Base-by-base conservation (phyloP, 2,113 vertebrate genomes). In the Rhadina sibilatrix region DNA sequence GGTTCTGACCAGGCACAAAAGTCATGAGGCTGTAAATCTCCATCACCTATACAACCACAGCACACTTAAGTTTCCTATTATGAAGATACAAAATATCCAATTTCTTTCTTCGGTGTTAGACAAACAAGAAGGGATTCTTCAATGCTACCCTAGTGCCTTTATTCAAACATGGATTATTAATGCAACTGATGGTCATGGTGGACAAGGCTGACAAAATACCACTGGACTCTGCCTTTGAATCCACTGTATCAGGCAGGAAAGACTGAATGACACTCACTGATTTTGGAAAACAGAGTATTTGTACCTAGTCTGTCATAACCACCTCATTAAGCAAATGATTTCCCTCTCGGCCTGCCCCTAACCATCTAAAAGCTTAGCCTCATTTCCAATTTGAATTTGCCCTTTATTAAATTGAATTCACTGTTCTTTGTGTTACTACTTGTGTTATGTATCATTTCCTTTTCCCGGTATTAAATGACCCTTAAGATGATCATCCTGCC, bases 351-450 rank as follows among this genome's bases (percentile, higher is more conserved):
- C 40, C 82, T 78, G 75, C 71, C 72, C 49, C 72, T 27, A 83
- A 66, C 75, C 60, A 68, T 91, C 89, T 56, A 49, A 78, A 94
- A 83, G 84, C 93, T 95, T 94, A 91, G 89, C 87, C 76, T 90
- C 84, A 81, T 95, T 95, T 94, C 91, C 79, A 93, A 27, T 89
- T 69, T 92, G 92, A 95, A 89, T 94, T 75, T 95, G 91, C 78
- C 84, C 95, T 96, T 96, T 97, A 85, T 81, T 94, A 96, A 94
- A 87, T 66, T 82, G 86, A 83, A 93, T 87, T 71, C 75, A 91
- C 57, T 93, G 82, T 87, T 95, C 76, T 93, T 64, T 92, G 64
- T 83, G 91, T 79, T 96, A 69, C 69, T 76, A 79, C 87, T 94
- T 78, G 59, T n/a, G 87, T 81, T 88, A 81, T 12, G 61, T 96